phyloP scores from a whole-genome alignment of 2,797 vertebrate species.

The Mus caroli region DNA sequence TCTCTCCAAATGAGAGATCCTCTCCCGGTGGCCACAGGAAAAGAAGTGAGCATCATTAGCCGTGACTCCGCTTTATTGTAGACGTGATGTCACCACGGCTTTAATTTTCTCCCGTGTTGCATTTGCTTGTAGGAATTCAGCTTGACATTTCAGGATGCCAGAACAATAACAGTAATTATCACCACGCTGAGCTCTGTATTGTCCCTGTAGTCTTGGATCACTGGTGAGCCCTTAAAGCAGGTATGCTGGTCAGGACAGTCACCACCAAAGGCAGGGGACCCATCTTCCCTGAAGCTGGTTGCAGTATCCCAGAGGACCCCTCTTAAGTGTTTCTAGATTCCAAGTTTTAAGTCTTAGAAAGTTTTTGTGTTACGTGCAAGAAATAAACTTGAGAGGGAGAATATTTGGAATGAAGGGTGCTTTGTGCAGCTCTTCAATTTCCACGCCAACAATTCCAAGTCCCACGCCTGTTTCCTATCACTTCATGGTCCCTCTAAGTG shows the following conservation, averaged over 20 bases:
- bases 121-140: slow-evolving; percentile 75
- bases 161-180: slow-evolving; percentile 81
- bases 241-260: not conserved
- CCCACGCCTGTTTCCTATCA: not conserved
- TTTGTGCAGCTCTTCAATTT: not conserved
- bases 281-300: not conserved
- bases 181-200: slow-evolving; percentile 56
- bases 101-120: slow-evolving; percentile 66
- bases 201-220: slow-evolving; percentile 50
- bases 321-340: not conserved
- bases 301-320: not conserved
- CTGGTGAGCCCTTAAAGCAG: slow-evolving; percentile 22
- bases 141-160: slow-evolving; percentile 73
- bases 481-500: not conserved
- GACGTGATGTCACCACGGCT: slow-evolving; percentile 81
- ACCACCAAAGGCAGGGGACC: not conserved
- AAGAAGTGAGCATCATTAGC: slow-evolving; percentile 68
- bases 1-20: slow-evolving; percentile 41
- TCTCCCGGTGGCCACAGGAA: slow-evolving; percentile 56
- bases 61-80: slow-evolving; percentile 76
- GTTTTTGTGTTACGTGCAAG: not conserved
- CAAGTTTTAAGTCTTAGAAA: not conserved
- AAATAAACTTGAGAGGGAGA: slow-evolving; percentile 20
- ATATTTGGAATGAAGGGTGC: not conserved
- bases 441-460: not conserved